These are phyloP conservation scores for Lutjanus erythropterus DNA, from an alignment of 2,113 vertebrate species.

Conservation along the genomic window DNA sequence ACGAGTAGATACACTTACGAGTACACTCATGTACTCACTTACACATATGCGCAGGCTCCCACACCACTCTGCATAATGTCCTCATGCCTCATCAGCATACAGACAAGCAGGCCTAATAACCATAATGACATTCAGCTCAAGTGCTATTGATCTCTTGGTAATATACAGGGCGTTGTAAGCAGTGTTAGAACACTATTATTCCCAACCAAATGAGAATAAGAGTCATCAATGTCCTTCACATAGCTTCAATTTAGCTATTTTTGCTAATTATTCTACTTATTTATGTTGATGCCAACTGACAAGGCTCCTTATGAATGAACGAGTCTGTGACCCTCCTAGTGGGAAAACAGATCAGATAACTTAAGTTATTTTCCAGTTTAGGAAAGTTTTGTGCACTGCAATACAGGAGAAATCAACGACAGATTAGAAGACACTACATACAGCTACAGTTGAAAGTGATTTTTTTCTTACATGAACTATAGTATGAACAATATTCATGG, in stretches of 20 bases:
- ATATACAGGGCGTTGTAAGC: slow-evolving; percentile 58
- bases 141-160: slow-evolving; percentile 77
- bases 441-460: background rate
- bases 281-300: slow-evolving; percentile 37
- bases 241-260: slow-evolving; percentile 22
- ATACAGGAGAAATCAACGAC: background rate
- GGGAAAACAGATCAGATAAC: background rate
- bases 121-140: slow-evolving; percentile 78
- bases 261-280: slow-evolving; percentile 33
- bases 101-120: slow-evolving; percentile 70
- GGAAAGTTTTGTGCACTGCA: background rate
- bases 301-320: slow-evolving; percentile 8
- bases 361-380: background rate
- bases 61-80: slow-evolving; percentile 63
- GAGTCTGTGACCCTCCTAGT: background rate
- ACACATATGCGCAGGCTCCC: slow-evolving; percentile 21
- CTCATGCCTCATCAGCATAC: slow-evolving; percentile 72
- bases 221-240: slow-evolving; percentile 54
- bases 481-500: too few species aligned
- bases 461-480: too few species aligned
- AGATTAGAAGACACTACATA: background rate
- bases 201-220: slow-evolving; percentile 41
- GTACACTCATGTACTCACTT: slow-evolving; percentile 49
- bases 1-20: slow-evolving; percentile 41
- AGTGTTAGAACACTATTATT: slow-evolving; percentile 44